Base-by-base conservation (phyloP, 2,797 vertebrate species). In the Neosilurus mollespiculum region DNA sequence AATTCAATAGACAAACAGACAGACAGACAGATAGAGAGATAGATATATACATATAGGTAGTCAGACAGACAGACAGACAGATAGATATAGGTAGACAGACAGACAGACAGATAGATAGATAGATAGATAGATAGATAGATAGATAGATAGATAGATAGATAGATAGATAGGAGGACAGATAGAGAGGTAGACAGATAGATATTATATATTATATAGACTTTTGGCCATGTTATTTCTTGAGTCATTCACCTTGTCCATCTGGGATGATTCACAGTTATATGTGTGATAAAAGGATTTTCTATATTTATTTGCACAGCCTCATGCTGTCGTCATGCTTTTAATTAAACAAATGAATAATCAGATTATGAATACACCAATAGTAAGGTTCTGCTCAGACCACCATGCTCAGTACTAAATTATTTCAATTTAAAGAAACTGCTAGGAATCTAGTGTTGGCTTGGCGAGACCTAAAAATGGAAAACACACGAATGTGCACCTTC, bases 401-500 rank as follows among this genome's bases (percentile, higher is more conserved):
- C 77, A 8, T 65, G 77, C 77, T 65, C 22, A 64, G 53, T 7
- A 15, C 66, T 24, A 61, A 81, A 61, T 49, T 8, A 71, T 81
- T n/a, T 81, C 34, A 81, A 61, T 24, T n/a, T n/a, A 69, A 67
- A 56, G 54, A 58, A 66, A 43, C 76, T n/a, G 12, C 61, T 62
- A 81, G 37, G 72, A 77, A 81, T 70, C 16, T 56, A 8, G 26
- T 84, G 83, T 80, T 81, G 75, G 72, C 78, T 72, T 62, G 67
- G 80, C 65, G 73, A 12, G 37, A n/a, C 61, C 75, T 83, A 81
- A 85, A 83, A 82, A 65, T 26, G 34, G 0, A 64, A 85, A 69
- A 70, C 54, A 59, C 80, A 75, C 56, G 37, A 71, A 81, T 56
- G 56, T 76, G 15, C 77, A 72, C 56, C 71, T 73, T 80, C 26